phyloP scores from a whole-genome alignment of 2,113 vertebrate species.

The Phocoena phocoena region DNA sequence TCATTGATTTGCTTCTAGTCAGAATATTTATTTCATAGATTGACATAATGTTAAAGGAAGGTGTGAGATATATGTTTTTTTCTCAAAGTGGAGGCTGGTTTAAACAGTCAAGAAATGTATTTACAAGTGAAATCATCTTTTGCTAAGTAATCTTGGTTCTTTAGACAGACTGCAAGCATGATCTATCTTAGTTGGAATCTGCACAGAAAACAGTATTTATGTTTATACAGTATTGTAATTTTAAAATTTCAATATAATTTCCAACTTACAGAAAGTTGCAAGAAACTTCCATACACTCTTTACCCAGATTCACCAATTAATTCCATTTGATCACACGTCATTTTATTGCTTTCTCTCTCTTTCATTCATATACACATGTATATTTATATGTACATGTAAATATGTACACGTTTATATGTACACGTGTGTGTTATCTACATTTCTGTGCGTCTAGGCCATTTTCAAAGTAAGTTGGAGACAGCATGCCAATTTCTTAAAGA shows the following conservation, averaged over 20 bases:
- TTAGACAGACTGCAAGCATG: background rate
- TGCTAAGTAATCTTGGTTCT: background rate
- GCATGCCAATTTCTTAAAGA: background rate
- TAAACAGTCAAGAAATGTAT: background rate
- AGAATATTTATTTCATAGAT: background rate
- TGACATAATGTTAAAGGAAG: background rate
- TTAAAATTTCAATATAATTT: background rate
- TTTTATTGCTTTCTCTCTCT: background rate
- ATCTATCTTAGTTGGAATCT: background rate
- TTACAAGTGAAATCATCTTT: background rate
- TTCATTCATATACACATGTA: background rate
- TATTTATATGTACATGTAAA: fast-evolving
- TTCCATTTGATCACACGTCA: background rate
- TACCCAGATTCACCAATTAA: background rate
- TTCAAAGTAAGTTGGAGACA: background rate
- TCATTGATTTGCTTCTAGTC: background rate
- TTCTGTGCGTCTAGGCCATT: background rate
- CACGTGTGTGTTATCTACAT: fast-evolving
- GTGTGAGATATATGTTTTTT: background rate
- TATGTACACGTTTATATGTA: background rate
- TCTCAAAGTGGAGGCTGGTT: background rate
- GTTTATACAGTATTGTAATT: background rate
- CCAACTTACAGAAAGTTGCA: background rate
- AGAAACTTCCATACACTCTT: background rate
- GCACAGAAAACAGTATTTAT: background rate